These are phyloP conservation scores for Synergus laeviventris DNA, from an alignment of 2,888 invertebrate genomes.

Conservation along the genomic window DNA sequence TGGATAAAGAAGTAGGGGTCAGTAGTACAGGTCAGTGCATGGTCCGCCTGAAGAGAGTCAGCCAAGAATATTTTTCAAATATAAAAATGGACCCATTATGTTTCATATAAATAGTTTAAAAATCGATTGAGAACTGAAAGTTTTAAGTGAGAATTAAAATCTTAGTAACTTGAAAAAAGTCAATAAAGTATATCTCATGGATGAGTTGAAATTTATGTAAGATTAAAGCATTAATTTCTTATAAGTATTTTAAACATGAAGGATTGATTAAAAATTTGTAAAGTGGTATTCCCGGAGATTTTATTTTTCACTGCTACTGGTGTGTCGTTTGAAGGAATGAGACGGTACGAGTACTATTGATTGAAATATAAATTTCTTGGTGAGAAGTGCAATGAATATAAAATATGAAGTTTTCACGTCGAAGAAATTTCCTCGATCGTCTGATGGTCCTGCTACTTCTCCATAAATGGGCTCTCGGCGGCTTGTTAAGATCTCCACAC, in stretches of 20 bases:
- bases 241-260: background rate
- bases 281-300: background rate
- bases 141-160: no score
- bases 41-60: no score
- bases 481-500: conserved; percentile 37
- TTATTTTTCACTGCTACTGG: background rate
- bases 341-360: background rate
- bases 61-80: no score
- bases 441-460: background rate
- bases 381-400: conserved; percentile 19
- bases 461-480: conserved; percentile 38
- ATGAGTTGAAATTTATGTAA: no score
- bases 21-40: no score
- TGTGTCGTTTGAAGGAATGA: background rate
- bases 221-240: no score
- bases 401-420: conserved; percentile 16
- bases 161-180: no score
- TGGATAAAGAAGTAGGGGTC: no score
- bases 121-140: no score
- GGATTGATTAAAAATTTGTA: background rate
- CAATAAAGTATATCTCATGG: no score
- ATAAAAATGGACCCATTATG: no score
- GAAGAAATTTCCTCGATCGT: conserved; percentile 27
- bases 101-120: no score
- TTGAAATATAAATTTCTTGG: conserved; percentile 31